Conservation (phyloP, 2,113 vertebrate genomes). For the crab-eating macaque (Macaca fascicularis) region DNA sequence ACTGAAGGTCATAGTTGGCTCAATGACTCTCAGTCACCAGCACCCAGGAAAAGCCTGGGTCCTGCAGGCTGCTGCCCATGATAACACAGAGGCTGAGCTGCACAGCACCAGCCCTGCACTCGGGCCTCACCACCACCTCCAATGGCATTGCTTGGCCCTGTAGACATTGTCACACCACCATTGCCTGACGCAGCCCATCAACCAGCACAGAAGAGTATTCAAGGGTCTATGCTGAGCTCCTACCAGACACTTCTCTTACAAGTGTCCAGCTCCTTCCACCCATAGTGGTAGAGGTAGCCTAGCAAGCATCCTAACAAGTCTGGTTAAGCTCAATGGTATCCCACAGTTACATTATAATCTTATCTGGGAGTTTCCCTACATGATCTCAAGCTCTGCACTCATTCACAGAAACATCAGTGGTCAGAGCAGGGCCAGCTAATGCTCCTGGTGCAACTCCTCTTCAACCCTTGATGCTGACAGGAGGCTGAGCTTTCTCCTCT, state of each 20-base stretch:
- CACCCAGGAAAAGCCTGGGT: neutral
- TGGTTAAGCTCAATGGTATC: neutral
- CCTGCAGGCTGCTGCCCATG: rapidly evolving
- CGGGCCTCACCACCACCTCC: too few relatives aligned
- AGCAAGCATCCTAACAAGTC: neutral
- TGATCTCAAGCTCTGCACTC: neutral
- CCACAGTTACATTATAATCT: neutral
- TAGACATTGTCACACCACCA: neutral
- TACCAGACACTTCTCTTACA: neutral
- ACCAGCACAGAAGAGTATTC: too few relatives aligned
- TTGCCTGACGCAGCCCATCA: rapidly evolving
- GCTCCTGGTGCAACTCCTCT: neutral
- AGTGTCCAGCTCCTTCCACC: neutral
- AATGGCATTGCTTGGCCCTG: neutral
- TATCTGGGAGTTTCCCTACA: too few relatives aligned
- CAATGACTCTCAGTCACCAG: neutral
- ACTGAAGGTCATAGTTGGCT: rapidly evolving
- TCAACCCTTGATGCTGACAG: neutral
- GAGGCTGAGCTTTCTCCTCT: neutral
- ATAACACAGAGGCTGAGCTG: neutral
- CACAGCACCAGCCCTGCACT: too few relatives aligned
- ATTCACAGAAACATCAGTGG: neutral
- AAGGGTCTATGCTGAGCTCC: neutral
- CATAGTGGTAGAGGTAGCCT: neutral
- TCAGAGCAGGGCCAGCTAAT: neutral